These are phyloP conservation scores for Diacarnus erythraeanus DNA, from an alignment of 37 sponge, comb jelly and placozoan genomes.

Conservation along the genomic window DNA sequence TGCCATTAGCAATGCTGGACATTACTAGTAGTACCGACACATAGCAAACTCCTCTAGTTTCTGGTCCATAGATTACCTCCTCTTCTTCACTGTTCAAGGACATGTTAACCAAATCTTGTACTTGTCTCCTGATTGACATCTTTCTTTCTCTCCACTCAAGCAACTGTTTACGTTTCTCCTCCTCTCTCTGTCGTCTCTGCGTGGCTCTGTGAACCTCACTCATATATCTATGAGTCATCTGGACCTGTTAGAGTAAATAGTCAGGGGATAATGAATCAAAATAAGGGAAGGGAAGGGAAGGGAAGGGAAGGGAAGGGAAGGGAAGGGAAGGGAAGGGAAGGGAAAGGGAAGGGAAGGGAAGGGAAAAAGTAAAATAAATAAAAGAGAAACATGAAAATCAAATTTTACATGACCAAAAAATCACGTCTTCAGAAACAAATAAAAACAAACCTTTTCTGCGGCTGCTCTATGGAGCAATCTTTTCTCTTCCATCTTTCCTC, in stretches of 20 bases:
- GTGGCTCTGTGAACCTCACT: neutral
- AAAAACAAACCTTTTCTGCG: too few species aligned
- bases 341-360: neutral
- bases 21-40: too few species aligned
- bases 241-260: too few species aligned
- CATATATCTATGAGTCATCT: neutral
- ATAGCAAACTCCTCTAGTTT: too few species aligned
- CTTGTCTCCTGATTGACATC: neutral
- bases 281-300: neutral
- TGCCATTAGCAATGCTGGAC: too few species aligned
- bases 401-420: neutral
- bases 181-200: slow-evolving; percentile 24
- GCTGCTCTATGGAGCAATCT: too few species aligned
- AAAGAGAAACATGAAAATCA: neutral
- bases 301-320: neutral
- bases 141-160: slow-evolving; percentile 9
- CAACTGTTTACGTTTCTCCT: slow-evolving; percentile 17
- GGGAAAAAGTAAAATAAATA: neutral
- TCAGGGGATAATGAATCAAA: too few species aligned
- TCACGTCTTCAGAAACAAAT: too few species aligned
- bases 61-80: too few species aligned
- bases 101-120: neutral
- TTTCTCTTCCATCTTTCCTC: too few species aligned
- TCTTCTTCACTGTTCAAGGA: neutral
- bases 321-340: neutral